Evolutionary conservation across 2,888 invertebrate species (phyloP).

Genomic region (Patella caerulea): DNA sequence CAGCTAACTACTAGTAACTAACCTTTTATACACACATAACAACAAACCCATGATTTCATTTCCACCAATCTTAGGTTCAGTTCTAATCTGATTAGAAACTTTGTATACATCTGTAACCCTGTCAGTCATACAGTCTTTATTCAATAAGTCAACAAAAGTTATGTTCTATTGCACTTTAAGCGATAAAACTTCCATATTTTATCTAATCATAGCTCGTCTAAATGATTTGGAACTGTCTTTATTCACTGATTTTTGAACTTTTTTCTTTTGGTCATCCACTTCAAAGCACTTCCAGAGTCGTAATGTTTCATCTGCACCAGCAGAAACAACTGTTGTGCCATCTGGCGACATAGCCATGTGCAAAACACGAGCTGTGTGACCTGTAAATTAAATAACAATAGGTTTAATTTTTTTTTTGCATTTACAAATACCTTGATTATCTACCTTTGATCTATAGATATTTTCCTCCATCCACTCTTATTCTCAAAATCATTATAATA

Average conservation of each 20-base stretch:
- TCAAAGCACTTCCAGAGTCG: slow-evolving; percentile 95
- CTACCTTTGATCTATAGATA: too few relatives aligned
- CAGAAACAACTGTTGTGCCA: slow-evolving; percentile 91
- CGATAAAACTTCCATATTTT: not conserved
- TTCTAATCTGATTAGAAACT: too few relatives aligned
- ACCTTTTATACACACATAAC: too few relatives aligned
- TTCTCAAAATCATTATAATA: too few relatives aligned
- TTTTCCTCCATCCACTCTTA: too few relatives aligned
- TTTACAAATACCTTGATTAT: too few relatives aligned
- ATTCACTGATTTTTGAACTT: slow-evolving; percentile 47
- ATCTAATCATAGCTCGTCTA: slow-evolving; percentile 22
- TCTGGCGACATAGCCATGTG: slow-evolving; percentile 95
- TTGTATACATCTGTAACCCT: not conserved
- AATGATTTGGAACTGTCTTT: slow-evolving; percentile 40
- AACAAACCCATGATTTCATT: too few relatives aligned
- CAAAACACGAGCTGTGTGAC: slow-evolving; percentile 91
- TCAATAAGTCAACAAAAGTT: not conserved
- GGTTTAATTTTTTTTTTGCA: too few relatives aligned
- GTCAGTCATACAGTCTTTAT: not conserved
- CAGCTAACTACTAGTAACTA: too few relatives aligned
- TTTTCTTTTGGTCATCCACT: slow-evolving; percentile 59
- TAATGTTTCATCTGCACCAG: slow-evolving; percentile 96
- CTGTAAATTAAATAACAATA: slow-evolving; percentile 68
- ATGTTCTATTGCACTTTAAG: not conserved
- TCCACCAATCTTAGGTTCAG: too few relatives aligned